Percentiles rank a stretch among this genome's conserved stretches.
Evolutionary conservation across 2,113 vertebrate genomes (phyloP).

Genomic region (Caracal caracal): DNA sequence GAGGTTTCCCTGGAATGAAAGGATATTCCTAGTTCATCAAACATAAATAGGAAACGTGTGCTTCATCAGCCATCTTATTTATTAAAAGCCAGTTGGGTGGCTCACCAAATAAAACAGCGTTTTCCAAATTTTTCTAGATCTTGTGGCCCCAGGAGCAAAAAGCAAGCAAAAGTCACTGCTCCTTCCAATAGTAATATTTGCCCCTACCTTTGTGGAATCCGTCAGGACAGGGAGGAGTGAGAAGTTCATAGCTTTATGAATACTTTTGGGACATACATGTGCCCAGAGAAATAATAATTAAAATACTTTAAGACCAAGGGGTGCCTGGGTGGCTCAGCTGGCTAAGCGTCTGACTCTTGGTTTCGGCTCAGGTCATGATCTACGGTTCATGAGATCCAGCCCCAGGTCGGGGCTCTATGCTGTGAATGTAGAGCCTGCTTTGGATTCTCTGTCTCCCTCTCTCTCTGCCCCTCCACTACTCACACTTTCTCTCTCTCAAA

Average conservation of each 20-base stretch:
- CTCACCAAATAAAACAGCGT: slow-evolving; percentile 8
- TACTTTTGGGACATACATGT: background rate
- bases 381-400: too few relatives aligned
- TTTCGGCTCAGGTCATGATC: too few relatives aligned
- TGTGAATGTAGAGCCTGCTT: too few relatives aligned
- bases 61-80: background rate
- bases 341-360: too few relatives aligned
- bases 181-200: background rate
- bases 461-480: too few relatives aligned
- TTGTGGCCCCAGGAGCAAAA: background rate
- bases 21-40: background rate
- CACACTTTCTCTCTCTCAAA: too few relatives aligned
- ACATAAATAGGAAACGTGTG: background rate
- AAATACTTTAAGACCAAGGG: background rate
- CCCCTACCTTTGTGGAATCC: background rate
- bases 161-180: background rate
- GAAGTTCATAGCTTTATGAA: background rate
- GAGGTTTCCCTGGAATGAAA: background rate
- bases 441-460: too few relatives aligned
- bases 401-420: too few relatives aligned
- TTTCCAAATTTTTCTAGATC: slow-evolving; percentile 4
- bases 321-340: too few relatives aligned
- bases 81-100: background rate
- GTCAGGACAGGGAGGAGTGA: background rate
- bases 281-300: background rate